A percentile compares a stretch with the other conserved stretches of the same genome.
phyloP scores from a whole-genome alignment of 2,888 invertebrate species.

The Fissipunctia ypsillon region DNA sequence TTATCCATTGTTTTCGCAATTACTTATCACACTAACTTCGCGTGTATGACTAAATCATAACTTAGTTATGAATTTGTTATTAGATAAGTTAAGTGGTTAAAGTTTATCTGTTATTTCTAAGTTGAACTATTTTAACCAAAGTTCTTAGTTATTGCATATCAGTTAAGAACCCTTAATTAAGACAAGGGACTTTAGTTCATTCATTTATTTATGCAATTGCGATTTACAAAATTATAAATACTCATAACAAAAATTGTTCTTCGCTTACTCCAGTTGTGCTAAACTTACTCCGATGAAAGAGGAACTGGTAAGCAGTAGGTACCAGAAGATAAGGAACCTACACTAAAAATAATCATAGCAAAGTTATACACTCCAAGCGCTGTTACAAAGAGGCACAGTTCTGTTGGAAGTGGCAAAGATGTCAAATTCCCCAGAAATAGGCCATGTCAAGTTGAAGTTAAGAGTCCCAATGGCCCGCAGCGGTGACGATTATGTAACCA shows the following conservation, averaged over 20 bases:
- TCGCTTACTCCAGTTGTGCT: too few relatives aligned
- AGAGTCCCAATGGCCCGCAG: slow-evolving; percentile 85
- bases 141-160: slow-evolving; percentile 26
- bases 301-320: background rate
- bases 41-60: slow-evolving; percentile 41
- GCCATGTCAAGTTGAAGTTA: slow-evolving; percentile 87
- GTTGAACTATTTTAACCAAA: slow-evolving; percentile 18
- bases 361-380: slow-evolving; percentile 32
- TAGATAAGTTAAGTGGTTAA: slow-evolving; percentile 41
- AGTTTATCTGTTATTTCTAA: slow-evolving; percentile 46
- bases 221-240: background rate
- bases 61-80: slow-evolving; percentile 43
- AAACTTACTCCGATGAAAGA: background rate
- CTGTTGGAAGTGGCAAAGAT: slow-evolving; percentile 80
- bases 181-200: background rate
- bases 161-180: slow-evolving; percentile 15
- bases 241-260: too few relatives aligned
- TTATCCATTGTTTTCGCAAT: slow-evolving; percentile 11
- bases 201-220: background rate
- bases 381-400: slow-evolving; percentile 69
- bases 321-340: slow-evolving; percentile 14
- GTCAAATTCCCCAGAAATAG: slow-evolving; percentile 86
- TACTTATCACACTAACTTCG: slow-evolving; percentile 38
- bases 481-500: slow-evolving; percentile 86
- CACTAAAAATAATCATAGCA: slow-evolving; percentile 38